Evolutionary conservation across 2,797 vertebrate species (phyloP).

Genomic region (Taenioides sp.): DNA sequence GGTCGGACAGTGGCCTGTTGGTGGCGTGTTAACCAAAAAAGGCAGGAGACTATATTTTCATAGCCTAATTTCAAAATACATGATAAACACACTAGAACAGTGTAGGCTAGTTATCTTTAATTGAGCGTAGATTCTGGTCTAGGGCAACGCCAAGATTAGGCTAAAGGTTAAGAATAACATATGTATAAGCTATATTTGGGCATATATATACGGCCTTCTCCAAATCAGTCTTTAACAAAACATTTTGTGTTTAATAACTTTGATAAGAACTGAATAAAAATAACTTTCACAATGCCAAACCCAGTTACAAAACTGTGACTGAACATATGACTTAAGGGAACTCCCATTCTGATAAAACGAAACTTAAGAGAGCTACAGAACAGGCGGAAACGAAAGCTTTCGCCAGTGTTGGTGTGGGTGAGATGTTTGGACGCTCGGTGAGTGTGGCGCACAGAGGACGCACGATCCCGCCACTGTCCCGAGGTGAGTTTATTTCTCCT

Average conservation of each 20-base stretch:
- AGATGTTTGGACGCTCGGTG: neutral
- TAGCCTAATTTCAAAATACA: no score
- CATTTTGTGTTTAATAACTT: neutral
- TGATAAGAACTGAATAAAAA: neutral
- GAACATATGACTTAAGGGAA: slow-evolving; percentile 15
- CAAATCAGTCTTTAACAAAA: neutral
- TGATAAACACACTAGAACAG: no score
- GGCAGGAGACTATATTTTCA: neutral
- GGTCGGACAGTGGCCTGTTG: no score
- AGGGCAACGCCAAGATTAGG: neutral
- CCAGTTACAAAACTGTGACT: neutral
- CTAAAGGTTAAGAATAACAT: no score
- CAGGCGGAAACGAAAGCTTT: slow-evolving; percentile 40
- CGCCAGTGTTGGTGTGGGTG: neutral
- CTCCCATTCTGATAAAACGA: slow-evolving; percentile 72
- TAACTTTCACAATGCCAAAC: no score
- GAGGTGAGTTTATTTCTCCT: neutral
- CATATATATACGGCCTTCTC: neutral
- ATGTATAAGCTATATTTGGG: no score
- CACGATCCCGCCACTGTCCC: neutral
- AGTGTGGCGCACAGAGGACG: neutral
- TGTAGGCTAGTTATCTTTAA: no score
- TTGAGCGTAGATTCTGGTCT: neutral
- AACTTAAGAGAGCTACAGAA: slow-evolving; percentile 44
- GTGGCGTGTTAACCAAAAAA: neutral